phyloP scores from a whole-genome alignment of 1,140 invertebrate genomes.

The Xylocopa sonorina region DNA sequence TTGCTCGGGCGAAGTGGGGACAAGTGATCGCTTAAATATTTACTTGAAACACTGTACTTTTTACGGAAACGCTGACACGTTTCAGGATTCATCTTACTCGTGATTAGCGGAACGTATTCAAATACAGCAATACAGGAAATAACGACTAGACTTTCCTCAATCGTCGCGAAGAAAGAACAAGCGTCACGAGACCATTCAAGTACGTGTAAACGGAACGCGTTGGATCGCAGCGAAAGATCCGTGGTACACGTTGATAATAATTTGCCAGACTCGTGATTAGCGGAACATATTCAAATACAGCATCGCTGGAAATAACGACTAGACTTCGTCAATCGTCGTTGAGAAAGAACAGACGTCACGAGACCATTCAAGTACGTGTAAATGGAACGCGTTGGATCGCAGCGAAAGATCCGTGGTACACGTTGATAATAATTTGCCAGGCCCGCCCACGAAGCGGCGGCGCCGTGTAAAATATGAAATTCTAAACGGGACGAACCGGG shows the following conservation, averaged over 20 bases:
- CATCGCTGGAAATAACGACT: too few species aligned
- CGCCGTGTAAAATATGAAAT: constrained; percentile 50
- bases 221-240: not conserved
- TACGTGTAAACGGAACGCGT: not conserved
- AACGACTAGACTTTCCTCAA: too few species aligned
- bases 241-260: too few species aligned
- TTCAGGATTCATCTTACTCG: too few species aligned
- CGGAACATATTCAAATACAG: too few species aligned
- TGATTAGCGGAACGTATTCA: too few species aligned
- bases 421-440: constrained; percentile 11
- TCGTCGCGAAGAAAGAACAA: too few species aligned
- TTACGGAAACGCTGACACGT: not conserved
- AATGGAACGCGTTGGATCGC: not conserved
- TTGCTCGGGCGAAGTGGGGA: constrained; percentile 9
- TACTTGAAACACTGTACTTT: not conserved
- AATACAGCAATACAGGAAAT: too few species aligned
- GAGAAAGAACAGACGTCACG: too few species aligned
- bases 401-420: constrained; percentile 11
- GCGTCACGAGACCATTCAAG: not conserved
- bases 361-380: not conserved
- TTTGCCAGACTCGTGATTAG: too few species aligned
- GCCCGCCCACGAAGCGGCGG: not conserved
- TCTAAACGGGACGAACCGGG: constrained; percentile 28
- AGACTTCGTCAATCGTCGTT: too few species aligned
- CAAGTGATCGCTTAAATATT: not conserved